Percentiles rank a stretch among this genome's conserved stretches.
These are phyloP conservation scores for Lutjanus argentimaculatus DNA, from an alignment of 2,797 vertebrate species.

Conservation along the genomic window DNA sequence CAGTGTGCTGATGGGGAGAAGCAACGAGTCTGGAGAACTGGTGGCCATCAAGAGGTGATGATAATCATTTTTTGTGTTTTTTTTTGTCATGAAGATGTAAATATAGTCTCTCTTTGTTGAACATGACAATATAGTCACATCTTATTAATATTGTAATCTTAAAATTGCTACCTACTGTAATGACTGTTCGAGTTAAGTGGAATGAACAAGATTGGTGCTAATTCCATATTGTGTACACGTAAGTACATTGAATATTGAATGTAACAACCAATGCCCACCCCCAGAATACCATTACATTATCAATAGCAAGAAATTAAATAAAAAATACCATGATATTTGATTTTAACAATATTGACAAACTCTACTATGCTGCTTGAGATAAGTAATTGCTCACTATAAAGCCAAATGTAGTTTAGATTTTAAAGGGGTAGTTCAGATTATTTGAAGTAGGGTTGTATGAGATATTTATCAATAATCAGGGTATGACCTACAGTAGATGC, in stretches of 20 bases:
- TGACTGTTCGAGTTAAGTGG: not conserved
- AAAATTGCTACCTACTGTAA: not conserved
- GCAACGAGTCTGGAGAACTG: conserved; percentile 95
- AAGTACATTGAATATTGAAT: not conserved
- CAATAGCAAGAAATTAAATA: not conserved
- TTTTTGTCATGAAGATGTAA: not conserved
- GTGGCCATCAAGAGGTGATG: conserved; percentile 97
- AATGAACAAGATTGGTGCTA: not conserved
- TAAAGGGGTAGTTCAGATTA: no score
- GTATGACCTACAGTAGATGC: no score
- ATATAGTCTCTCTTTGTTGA: not conserved
- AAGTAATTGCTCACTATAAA: not conserved
- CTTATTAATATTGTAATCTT: not conserved
- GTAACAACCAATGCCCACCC: not conserved
- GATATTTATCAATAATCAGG: no score
- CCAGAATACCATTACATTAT: not conserved
- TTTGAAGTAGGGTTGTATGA: no score
- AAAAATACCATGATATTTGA: not conserved
- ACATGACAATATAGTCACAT: not conserved
- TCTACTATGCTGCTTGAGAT: not conserved
- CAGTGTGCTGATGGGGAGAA: conserved; percentile 96
- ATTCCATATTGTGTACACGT: not conserved
- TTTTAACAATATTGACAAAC: not conserved
- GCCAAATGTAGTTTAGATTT: not conserved
- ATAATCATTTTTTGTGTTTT: not conserved